These are phyloP conservation scores for Rhincodon typus DNA, from an alignment of 2,797 vertebrate species.

Conservation along the genomic window DNA sequence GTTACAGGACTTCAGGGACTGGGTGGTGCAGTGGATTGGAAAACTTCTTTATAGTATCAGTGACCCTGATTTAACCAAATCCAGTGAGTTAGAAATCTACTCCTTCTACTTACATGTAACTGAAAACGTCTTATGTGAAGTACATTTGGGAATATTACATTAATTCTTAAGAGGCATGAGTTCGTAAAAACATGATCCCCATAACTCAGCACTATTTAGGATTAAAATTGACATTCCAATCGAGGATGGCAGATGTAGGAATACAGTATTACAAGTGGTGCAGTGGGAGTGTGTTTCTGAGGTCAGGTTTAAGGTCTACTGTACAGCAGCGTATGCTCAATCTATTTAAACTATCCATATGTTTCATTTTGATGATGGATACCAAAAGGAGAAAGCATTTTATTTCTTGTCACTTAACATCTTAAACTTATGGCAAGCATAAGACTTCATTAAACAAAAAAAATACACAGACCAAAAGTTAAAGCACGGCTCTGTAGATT, in stretches of 20 bases:
- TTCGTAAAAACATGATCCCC: not conserved
- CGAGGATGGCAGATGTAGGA: not conserved
- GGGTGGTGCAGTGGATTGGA: slow-evolving; percentile 4
- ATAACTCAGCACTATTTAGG: not conserved
- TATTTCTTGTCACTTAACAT: not conserved
- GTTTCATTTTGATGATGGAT: not conserved
- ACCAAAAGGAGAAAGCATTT: not conserved
- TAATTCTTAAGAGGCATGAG: not conserved
- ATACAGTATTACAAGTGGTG: not conserved
- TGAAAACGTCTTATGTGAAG: not conserved
- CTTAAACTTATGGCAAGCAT: not conserved
- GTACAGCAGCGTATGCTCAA: not conserved
- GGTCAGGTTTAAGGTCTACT: not conserved
- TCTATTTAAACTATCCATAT: not conserved
- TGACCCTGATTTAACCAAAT: not conserved
- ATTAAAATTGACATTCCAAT: not conserved
- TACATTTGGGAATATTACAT: not conserved
- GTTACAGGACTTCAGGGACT: not conserved
- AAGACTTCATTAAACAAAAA: not conserved
- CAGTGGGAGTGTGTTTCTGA: not conserved
- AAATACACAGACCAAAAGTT: not conserved
- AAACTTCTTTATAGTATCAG: not conserved
- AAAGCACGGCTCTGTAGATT: not conserved
- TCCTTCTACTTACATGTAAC: not conserved
- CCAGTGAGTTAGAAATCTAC: not conserved